phyloP scores from a whole-genome alignment of 1,140 invertebrate genomes.

The Gyrodactylus bullatarudis region DNA sequence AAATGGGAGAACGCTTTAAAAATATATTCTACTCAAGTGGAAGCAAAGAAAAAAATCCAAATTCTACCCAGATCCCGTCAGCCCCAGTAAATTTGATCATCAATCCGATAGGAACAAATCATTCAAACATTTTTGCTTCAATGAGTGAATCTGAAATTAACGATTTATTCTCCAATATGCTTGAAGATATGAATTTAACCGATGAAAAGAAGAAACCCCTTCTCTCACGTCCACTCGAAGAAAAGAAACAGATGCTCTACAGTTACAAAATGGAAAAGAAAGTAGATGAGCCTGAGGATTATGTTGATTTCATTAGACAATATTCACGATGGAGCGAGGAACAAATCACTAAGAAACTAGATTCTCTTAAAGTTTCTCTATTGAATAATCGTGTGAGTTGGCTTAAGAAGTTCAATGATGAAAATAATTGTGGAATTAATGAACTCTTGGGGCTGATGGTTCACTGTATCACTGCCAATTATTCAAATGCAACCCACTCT shows the following conservation, averaged over 20 bases:
- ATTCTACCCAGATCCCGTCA: background rate
- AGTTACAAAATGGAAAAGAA: background rate
- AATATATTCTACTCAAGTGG: background rate
- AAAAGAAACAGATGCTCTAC: background rate
- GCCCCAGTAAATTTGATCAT: background rate
- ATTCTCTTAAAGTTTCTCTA: conserved; percentile 1
- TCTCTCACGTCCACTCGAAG: background rate
- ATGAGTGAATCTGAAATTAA: background rate
- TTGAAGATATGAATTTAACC: background rate
- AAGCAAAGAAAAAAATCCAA: background rate
- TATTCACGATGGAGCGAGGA: background rate
- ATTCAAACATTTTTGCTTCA: background rate
- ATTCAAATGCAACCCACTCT: background rate
- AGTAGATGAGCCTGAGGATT: background rate
- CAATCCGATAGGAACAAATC: background rate
- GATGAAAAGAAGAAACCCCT: background rate
- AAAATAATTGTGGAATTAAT: background rate
- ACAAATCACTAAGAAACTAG: background rate
- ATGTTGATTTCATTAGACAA: background rate
- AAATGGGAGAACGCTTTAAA: background rate
- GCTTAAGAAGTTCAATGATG: conserved; percentile 2
- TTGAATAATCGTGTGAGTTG: background rate
- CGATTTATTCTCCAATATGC: background rate
- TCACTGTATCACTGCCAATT: background rate
- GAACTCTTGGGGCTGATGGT: background rate